Evolutionary conservation across 1,140 invertebrate species (phyloP), one percentile per base, ranked within the genome.

Genomic region (Wasmannia auropunctata): DNA sequence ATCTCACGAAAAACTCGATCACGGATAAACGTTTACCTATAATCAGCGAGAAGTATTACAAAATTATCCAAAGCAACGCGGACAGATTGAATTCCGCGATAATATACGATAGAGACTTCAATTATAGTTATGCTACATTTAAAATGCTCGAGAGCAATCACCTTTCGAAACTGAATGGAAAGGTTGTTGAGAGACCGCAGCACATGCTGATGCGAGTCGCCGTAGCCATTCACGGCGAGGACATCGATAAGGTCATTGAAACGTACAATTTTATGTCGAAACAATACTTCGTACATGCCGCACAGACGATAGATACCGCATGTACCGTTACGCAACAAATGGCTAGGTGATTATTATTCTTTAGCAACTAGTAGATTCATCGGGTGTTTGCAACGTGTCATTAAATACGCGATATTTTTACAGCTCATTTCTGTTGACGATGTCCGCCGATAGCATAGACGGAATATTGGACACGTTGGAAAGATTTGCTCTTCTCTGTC

Each of bases 141-240:
- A 99, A 99, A 96, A 99, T 99, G 10, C 95, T 99, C 67, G 99
- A 99, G 94, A 96, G 98, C 85, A 99, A 98, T 2, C 99, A 99
- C 94, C 95, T 99, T 62, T 94, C 99, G 28, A 99, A 98, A 95
- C 98, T 99, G 72, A 96, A 99, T 95, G 97, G 97, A 0, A 99
- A 99, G 96, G 97, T 99, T 58, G 98, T 97, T 10, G 99, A 99
- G 94, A 96, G 99, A 58, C 99, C 99, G 0, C 99, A 99, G 93
- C 99, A 99, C 88, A 98, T 99, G 99, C 95, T 99, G 56, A 99
- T 99, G 99, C 95, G 99, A 92, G 99, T 99, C 19, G 95, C 99
- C 25, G 97, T 99, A 86, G 99, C 98, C 19, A 99, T 99, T 92
- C 99, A 99, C 94, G 97, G 97, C 16, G 97, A 99, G 88, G 98